These are phyloP conservation scores for Bactericera cockerelli DNA, from an alignment of 1,140 invertebrate species.

Conservation along the genomic window DNA sequence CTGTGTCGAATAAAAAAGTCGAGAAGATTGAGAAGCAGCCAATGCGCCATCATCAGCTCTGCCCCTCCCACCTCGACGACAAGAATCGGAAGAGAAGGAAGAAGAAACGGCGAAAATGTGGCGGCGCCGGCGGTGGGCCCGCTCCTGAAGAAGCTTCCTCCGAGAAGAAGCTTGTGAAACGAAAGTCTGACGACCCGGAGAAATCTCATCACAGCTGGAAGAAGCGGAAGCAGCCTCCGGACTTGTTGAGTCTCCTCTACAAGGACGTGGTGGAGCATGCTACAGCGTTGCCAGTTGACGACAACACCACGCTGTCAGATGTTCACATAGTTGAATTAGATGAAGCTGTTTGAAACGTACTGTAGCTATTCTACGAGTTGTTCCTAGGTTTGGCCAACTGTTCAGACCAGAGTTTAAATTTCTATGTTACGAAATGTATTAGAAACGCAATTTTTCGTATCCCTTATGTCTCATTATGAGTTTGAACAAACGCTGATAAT, in stretches of 20 bases:
- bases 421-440: too few species aligned
- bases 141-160: background rate
- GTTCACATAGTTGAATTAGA: background rate
- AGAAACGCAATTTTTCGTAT: too few species aligned
- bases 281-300: background rate
- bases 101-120: background rate
- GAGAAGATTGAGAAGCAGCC: constrained; percentile 20
- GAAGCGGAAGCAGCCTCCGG: background rate
- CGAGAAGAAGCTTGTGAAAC: background rate
- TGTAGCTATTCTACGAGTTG: too few species aligned
- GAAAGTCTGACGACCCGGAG: background rate
- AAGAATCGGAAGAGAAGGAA: background rate
- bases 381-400: too few species aligned
- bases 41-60: constrained; percentile 16
- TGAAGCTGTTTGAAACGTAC: background rate
- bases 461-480: too few species aligned
- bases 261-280: background rate
- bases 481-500: too few species aligned
- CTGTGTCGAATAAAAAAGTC: constrained; percentile 37
- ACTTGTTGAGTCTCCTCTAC: background rate
- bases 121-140: background rate
- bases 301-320: background rate
- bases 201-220: constrained; percentile 3
- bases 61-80: constrained; percentile 13
- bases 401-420: too few species aligned